Evolutionary conservation across 2,113 vertebrate species (phyloP).

Genomic region (Otis tarda): DNA sequence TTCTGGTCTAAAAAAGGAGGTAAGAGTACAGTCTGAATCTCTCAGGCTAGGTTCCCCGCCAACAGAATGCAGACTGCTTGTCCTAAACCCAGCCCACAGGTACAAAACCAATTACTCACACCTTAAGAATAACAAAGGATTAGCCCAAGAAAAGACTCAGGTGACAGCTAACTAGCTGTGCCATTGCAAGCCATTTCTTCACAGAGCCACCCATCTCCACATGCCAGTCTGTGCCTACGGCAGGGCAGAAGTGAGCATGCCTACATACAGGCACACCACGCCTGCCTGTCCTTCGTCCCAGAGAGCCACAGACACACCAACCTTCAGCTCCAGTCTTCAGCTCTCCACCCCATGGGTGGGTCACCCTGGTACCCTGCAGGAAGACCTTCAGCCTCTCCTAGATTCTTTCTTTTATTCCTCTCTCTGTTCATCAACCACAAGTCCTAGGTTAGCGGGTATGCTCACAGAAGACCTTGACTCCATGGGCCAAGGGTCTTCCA

Average conservation of each 20-base stretch:
- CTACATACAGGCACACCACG: neutral
- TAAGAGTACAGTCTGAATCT: neutral
- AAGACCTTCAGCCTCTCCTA: neutral
- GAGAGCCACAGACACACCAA: neutral
- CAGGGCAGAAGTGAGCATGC: fast-evolving
- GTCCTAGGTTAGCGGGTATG: neutral
- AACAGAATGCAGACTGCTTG: neutral
- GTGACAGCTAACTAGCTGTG: neutral
- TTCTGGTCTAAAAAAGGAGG: neutral
- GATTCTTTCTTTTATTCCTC: neutral
- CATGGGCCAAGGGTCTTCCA: neutral
- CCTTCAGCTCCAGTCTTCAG: neutral
- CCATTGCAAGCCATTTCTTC: neutral
- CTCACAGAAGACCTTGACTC: neutral
- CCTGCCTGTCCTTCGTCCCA: neutral
- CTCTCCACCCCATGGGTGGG: neutral
- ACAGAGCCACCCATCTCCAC: neutral
- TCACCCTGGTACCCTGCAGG: neutral
- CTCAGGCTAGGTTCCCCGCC: fast-evolving
- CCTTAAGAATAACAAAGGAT: neutral
- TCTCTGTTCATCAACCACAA: neutral
- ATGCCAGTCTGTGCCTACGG: fast-evolving
- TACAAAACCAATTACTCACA: neutral
- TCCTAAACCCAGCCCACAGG: neutral
- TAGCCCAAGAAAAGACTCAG: neutral